Evolutionary conservation across 2,888 invertebrate genomes (phyloP), one percentile per base, ranked within the genome.

Genomic region (Drosophila leonis): DNA sequence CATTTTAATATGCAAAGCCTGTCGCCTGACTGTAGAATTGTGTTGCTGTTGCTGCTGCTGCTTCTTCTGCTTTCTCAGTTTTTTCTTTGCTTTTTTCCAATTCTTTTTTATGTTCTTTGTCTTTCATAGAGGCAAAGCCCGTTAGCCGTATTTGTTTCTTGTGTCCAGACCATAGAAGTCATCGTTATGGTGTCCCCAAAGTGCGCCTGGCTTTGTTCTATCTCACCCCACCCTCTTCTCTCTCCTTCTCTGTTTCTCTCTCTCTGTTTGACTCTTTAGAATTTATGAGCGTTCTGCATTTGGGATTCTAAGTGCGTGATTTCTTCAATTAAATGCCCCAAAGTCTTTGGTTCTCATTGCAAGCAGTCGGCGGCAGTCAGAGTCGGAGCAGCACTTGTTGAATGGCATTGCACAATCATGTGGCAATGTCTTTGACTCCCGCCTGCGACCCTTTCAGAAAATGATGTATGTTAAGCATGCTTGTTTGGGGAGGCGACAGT

Each of bases 241-340:
- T 20, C 10, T 13, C 9, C 0, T 31, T 42, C 18, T 42, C n/a
- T n/a, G n/a, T n/a, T n/a, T n/a, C n/a, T n/a, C 10, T 13, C 9
- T 0, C 37, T 42, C 18, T 42, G 24, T 20, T 15, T 48, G 48
- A 1, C 44, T 13, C 57, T 67, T 67, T 62, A 46, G 65, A 78
- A 78, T 78, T 78, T 79, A 79, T 75, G 68, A 56, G 33, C 60
- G 60, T 51, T 31, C 66, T 65, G 63, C 62, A 74, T 70, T 78
- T 78, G 78, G 78, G 70, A 60, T 78, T 71, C 67, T 54, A 73
- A 80, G 86, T 83, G 86, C 88, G 88, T 86, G 86, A 86, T 86
- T 86, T 86, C 77, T 86, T 86, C 83, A 86, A 86, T 88, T 86
- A 86, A 88, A 88, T 86, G 86, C 75, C 78, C 66, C 63, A 46